Evolutionary conservation across 1,140 invertebrate species (phyloP).

Genomic region (Drosophila murphyi): DNA sequence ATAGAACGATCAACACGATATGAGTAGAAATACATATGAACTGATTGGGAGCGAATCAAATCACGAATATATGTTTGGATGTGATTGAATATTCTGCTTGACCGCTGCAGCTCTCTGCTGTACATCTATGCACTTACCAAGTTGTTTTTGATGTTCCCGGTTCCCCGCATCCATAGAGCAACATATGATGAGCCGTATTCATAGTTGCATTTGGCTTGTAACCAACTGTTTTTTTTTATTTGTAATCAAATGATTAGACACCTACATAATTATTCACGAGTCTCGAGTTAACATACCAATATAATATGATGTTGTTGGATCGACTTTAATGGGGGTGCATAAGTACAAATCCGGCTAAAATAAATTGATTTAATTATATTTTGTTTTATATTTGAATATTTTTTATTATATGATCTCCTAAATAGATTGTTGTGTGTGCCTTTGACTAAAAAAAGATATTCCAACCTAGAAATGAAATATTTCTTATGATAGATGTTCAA

Average conservation of each 20-base stretch:
- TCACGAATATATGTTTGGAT: too few species aligned
- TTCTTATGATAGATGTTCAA: background rate
- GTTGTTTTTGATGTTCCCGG: constrained; percentile 92
- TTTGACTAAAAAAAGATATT: background rate
- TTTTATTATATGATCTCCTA: background rate
- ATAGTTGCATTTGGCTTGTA: constrained; percentile 97
- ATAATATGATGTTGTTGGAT: constrained; percentile 89
- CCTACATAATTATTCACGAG: constrained; percentile 6
- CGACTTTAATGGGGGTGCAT: constrained; percentile 92
- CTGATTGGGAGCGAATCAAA: too few species aligned
- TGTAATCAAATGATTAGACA: background rate
- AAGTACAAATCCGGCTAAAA: constrained; percentile 93
- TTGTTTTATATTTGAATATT: constrained; percentile 3
- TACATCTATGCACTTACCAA: constrained; percentile 85
- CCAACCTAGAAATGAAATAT: too few species aligned
- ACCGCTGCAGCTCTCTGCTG: too few species aligned
- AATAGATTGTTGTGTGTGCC: background rate
- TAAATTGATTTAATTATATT: constrained; percentile 1
- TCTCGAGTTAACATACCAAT: constrained; percentile 87
- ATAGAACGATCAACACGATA: too few species aligned
- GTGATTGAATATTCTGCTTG: too few species aligned
- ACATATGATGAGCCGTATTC: constrained; percentile 97
- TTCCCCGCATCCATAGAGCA: constrained; percentile 95
- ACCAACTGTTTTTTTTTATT: constrained; percentile 87
- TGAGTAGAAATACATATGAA: too few species aligned